Evolutionary conservation across 2,888 invertebrate species (phyloP).

Genomic region (Archips xylosteana): DNA sequence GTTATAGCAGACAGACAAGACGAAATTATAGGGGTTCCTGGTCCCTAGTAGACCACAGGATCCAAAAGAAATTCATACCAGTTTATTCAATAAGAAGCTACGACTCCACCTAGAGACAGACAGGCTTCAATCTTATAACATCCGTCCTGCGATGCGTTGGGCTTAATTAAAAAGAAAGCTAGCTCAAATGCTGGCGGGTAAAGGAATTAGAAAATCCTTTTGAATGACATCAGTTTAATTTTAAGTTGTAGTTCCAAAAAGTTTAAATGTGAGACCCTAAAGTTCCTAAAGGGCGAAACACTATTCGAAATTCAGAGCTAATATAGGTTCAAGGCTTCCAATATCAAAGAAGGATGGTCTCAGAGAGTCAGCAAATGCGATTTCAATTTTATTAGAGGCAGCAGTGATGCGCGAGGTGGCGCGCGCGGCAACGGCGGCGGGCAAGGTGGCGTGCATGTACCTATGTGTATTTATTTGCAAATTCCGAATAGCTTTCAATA

Average conservation of each 20-base stretch:
- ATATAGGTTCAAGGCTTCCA: slow-evolving; percentile 42
- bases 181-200: neutral
- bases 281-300: slow-evolving; percentile 33
- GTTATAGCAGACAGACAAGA: neutral
- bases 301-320: slow-evolving; percentile 43
- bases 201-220: slow-evolving; percentile 23
- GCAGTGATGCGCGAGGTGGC: slow-evolving; percentile 69
- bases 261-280: slow-evolving; percentile 23
- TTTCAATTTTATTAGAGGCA: slow-evolving; percentile 78
- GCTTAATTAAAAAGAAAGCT: neutral
- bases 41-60: neutral
- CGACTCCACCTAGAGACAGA: neutral
- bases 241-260: slow-evolving; percentile 10
- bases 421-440: slow-evolving; percentile 51
- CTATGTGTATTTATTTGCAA: slow-evolving; percentile 83
- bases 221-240: slow-evolving; percentile 9
- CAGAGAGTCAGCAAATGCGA: slow-evolving; percentile 74
- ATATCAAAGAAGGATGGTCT: slow-evolving; percentile 67
- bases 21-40: neutral
- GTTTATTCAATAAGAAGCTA: neutral
- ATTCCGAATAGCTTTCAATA: slow-evolving; percentile 84
- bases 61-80: neutral
- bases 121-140: neutral
- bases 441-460: slow-evolving; percentile 57
- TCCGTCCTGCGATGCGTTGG: neutral